phyloP scores from a whole-genome alignment of 1,140 invertebrate species.

The Drosophila miranda region DNA sequence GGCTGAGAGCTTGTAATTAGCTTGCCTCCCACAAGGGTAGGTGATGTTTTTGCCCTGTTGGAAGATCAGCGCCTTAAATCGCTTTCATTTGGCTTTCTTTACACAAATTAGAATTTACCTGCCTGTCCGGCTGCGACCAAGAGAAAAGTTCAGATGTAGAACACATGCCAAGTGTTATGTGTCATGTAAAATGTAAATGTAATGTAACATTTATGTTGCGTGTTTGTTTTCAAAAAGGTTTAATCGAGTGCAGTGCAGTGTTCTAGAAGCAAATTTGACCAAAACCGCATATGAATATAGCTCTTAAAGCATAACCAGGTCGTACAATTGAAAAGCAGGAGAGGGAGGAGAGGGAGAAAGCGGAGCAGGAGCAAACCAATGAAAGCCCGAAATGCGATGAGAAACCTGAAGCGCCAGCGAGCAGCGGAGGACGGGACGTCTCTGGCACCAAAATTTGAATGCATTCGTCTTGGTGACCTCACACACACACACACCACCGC shows the following conservation, averaged over 20 bases:
- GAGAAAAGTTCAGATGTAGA: too few species aligned
- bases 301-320: constrained; percentile 16
- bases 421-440: constrained; percentile 21
- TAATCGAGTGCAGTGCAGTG: constrained; percentile 31
- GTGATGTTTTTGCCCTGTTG: too few species aligned
- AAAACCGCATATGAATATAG: constrained; percentile 20
- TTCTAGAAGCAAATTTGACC: constrained; percentile 29
- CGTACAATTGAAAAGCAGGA: constrained; percentile 8
- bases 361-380: constrained; percentile 16
- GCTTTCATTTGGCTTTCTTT: background rate
- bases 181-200: too few species aligned
- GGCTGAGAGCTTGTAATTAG: too few species aligned
- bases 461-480: constrained; percentile 60
- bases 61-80: too few species aligned
- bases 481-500: constrained; percentile 9
- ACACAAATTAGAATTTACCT: too few species aligned
- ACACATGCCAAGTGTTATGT: too few species aligned
- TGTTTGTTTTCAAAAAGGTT: constrained; percentile 29
- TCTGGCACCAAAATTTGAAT: constrained; percentile 41
- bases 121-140: too few species aligned
- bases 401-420: constrained; percentile 14
- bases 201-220: constrained; percentile 34
- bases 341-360: background rate
- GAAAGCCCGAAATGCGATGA: constrained; percentile 28
- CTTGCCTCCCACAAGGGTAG: too few species aligned